These are phyloP conservation scores for Apamea epomidion DNA, from an alignment of 2,888 invertebrate species.

Conservation along the genomic window DNA sequence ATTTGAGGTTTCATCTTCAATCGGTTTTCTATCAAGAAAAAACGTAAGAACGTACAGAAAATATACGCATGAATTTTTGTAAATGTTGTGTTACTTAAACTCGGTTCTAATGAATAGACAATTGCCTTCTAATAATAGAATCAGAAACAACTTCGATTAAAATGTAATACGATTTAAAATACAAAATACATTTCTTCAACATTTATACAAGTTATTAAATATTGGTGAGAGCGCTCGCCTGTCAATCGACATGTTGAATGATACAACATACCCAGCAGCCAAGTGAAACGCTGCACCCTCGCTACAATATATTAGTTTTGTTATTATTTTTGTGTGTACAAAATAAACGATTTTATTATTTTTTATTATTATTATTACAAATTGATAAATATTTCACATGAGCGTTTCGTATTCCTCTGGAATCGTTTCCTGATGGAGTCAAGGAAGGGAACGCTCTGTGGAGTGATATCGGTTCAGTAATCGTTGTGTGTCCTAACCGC, in stretches of 20 bases:
- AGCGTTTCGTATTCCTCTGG: slow-evolving; percentile 10
- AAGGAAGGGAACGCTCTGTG: neutral
- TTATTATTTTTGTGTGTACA: too few species aligned
- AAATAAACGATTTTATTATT: too few species aligned
- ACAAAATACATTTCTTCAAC: slow-evolving; percentile 25
- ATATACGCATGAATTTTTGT: neutral
- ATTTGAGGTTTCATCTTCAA: slow-evolving; percentile 12
- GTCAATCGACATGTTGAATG: slow-evolving; percentile 2
- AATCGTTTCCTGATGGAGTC: slow-evolving; percentile 3
- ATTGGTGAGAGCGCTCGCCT: neutral
- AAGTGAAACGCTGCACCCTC: neutral
- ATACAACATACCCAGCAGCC: slow-evolving; percentile 8
- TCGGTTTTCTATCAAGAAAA: slow-evolving; percentile 6
- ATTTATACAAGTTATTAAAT: slow-evolving; percentile 3
- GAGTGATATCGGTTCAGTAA: slow-evolving; percentile 43
- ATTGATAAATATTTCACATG: slow-evolving; percentile 19
- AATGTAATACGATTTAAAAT: slow-evolving; percentile 15
- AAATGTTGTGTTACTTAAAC: neutral
- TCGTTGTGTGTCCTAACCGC: slow-evolving; percentile 28
- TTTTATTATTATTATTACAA: too few species aligned
- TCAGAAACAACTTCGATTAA: neutral
- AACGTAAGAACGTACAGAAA: neutral
- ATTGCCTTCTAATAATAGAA: neutral
- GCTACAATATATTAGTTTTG: neutral
- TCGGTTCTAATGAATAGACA: neutral